Evolutionary conservation across 2,888 invertebrate genomes (phyloP), one percentile per base, ranked within the genome.

Genomic region (Philaethria dido): DNA sequence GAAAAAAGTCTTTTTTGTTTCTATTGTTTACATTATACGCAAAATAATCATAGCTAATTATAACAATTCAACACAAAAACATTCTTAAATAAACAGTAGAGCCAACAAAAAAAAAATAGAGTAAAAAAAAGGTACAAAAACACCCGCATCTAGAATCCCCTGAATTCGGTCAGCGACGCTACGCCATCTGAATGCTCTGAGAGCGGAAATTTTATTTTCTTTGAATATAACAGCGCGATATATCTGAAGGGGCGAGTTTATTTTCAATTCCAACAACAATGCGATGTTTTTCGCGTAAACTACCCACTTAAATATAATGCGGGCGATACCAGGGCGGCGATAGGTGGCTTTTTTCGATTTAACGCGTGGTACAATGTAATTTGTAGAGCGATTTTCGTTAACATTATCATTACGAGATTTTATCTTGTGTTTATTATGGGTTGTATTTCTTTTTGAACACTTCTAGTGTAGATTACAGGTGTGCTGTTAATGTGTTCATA

Each of bases 221-320:
- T 67, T 55, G 62, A 57, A 67, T 66, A 64, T 64, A 61, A 69
- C 55, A 64, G 64, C 66, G 64, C 64, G 64, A 69, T 69, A 69
- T 67, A 69, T 69, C 52, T 67, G 62, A 68, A 79, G 74, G 77
- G 78, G 76, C 75, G 81, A 83, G 84, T 87, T 84, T 89, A 88
- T 88, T 89, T 90, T 90, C 89, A 90, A 90, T 91, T 90, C 84
- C 85, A 83, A 85, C 87, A 87, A 88, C 87, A 89, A 89, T 88
- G 84, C 85, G 84, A 80, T 85, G 87, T 88, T 88, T 88, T 88
- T 88, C 87, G 84, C 85, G 83, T 83, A 88, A 90, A 90, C 89
- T 89, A 88, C 87, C 87, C 88, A 88, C 88, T 90, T 90, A 87
- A 87, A 88, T 87, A 88, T 91, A 88, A 89, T 87, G 87, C 83